Evolutionary conservation across 2,797 vertebrate genomes (phyloP).

Genomic region (Crypturellus tataupa): DNA sequence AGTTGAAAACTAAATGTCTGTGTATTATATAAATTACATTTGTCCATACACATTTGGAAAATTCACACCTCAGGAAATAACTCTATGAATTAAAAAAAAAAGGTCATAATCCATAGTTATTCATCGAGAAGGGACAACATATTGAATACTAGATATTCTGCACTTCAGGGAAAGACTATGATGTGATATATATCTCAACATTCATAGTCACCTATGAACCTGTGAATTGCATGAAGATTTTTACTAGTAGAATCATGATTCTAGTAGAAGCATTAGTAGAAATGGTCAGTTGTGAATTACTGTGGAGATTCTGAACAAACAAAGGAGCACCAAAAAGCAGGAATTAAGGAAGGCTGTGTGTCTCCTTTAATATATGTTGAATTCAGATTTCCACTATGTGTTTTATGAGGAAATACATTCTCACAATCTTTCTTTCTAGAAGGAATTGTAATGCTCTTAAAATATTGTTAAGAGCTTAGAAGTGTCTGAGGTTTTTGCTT

Average conservation of each 20-base stretch:
- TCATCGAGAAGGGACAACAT: neutral
- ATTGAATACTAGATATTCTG: neutral
- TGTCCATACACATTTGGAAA: neutral
- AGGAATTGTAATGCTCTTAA: neutral
- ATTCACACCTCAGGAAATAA: neutral
- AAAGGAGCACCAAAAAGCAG: fast-evolving
- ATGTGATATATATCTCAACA: neutral
- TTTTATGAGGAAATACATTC: neutral
- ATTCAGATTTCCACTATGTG: neutral
- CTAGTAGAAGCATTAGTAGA: neutral
- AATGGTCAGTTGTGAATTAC: neutral
- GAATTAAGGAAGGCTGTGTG: neutral
- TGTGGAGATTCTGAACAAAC: neutral
- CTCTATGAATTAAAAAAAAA: neutral
- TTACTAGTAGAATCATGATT: neutral
- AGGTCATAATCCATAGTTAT: neutral
- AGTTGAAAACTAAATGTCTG: neutral
- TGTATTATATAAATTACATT: neutral
- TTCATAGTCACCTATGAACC: neutral
- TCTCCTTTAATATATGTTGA: neutral
- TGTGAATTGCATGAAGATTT: neutral
- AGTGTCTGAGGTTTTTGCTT: neutral
- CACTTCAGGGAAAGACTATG: neutral
- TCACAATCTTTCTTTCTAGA: neutral
- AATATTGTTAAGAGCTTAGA: neutral